Evolutionary conservation across 2,797 vertebrate species (phyloP).

Genomic region (Ctenochaetus hawaiiensis): DNA sequence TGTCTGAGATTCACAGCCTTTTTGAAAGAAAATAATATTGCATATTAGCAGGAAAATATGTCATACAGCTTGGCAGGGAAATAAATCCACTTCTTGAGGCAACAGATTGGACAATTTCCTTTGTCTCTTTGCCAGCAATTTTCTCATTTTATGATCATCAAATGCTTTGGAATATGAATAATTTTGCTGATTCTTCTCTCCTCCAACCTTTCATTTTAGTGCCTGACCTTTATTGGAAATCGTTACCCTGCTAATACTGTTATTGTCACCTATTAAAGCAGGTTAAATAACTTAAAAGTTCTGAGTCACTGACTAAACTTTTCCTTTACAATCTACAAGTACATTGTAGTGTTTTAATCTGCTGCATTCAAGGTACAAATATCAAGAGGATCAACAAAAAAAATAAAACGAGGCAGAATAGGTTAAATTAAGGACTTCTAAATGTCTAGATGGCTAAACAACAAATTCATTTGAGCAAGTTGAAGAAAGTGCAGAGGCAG

Average conservation of each 20-base stretch:
- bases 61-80: slow-evolving; percentile 24
- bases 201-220: slow-evolving; percentile 6
- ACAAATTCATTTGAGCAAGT: too few species aligned
- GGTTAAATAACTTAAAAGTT: slow-evolving; percentile 1
- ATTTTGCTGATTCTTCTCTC: slow-evolving; percentile 35
- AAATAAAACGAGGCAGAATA: not conserved
- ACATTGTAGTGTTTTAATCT: not conserved
- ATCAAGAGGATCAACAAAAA: not conserved
- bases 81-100: slow-evolving; percentile 20
- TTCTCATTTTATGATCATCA: slow-evolving; percentile 15
- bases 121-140: slow-evolving; percentile 31
- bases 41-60: slow-evolving; percentile 38
- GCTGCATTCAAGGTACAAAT: not conserved
- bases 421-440: too few species aligned
- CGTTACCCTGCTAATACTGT: slow-evolving; percentile 21
- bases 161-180: slow-evolving; percentile 17
- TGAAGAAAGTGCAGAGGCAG: too few species aligned
- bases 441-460: too few species aligned
- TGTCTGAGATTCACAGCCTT: slow-evolving; percentile 25
- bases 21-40: slow-evolving; percentile 31
- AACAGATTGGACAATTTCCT: slow-evolving; percentile 27
- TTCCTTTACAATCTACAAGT: not conserved
- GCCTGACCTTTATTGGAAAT: slow-evolving; percentile 45
- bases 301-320: not conserved
- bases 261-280: slow-evolving; percentile 7